These are phyloP conservation scores for Gastrophryne carolinensis DNA, from an alignment of 2,797 vertebrate genomes.

Conservation along the genomic window DNA sequence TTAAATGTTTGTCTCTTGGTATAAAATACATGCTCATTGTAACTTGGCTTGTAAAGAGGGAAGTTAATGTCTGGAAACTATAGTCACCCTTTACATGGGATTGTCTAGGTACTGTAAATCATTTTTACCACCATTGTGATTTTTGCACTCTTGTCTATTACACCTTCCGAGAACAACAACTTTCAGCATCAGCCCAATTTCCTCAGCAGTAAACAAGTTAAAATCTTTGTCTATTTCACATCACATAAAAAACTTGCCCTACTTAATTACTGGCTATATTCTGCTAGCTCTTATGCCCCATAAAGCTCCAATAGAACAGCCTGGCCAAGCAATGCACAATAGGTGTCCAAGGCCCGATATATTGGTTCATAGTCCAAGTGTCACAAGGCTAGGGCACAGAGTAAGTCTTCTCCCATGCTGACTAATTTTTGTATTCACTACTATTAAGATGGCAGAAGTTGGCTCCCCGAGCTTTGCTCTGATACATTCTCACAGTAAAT, in stretches of 20 bases:
- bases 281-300: background rate
- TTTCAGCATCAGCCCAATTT: no score
- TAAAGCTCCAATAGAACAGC: slow-evolving; percentile 25
- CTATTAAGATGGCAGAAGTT: slow-evolving; percentile 20
- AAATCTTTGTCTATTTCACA: background rate
- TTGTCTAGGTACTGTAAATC: no score
- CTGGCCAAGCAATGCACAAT: background rate
- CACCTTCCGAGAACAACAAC: no score
- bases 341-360: background rate
- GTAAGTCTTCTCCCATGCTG: slow-evolving; percentile 6
- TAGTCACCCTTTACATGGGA: no score
- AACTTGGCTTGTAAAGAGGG: no score
- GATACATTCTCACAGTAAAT: slow-evolving; percentile 47
- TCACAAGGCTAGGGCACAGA: background rate
- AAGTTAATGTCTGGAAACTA: no score
- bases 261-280: background rate
- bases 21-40: no score
- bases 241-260: background rate
- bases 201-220: background rate
- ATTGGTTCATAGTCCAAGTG: background rate
- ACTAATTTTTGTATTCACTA: slow-evolving; percentile 37
- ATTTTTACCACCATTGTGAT: no score
- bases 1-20: no score
- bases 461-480: slow-evolving; percentile 32
- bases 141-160: no score